A percentile compares a stretch with the other conserved stretches of the same genome.
These are phyloP conservation scores for Neodiprion lecontei DNA, from an alignment of 1,140 invertebrate species.

Conservation along the genomic window DNA sequence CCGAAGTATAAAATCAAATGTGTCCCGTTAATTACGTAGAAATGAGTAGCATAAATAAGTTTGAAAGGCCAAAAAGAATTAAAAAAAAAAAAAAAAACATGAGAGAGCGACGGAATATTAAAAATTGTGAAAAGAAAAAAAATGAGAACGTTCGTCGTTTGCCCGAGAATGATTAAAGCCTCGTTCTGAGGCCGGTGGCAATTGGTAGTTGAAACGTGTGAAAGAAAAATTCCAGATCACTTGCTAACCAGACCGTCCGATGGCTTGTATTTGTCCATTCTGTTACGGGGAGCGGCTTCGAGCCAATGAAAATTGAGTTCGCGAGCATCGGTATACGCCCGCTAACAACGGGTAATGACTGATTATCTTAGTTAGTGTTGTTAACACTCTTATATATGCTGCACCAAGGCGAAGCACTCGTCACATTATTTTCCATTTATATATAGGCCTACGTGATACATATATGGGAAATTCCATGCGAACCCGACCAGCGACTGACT, in stretches of 20 bases:
- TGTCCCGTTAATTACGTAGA: no score
- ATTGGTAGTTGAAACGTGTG: background rate
- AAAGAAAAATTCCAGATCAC: constrained; percentile 40
- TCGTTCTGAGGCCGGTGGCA: background rate
- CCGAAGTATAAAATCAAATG: no score
- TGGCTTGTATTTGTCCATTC: constrained; percentile 40
- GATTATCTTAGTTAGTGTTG: constrained; percentile 60
- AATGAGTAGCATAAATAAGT: no score
- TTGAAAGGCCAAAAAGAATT: no score
- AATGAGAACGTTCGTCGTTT: background rate
- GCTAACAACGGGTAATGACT: constrained; percentile 59
- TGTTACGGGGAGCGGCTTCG: constrained; percentile 39
- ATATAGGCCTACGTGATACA: background rate
- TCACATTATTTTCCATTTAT: background rate
- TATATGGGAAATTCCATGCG: no score
- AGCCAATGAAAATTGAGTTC: constrained; percentile 33
- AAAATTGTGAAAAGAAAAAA: background rate
- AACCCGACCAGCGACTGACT: no score
- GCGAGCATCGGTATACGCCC: constrained; percentile 11
- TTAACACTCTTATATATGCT: constrained; percentile 48
- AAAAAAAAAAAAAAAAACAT: no score
- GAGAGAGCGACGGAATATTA: background rate
- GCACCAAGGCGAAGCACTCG: constrained; percentile 42
- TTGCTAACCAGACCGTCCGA: constrained; percentile 41
- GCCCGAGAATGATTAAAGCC: background rate